Percentiles rank a stretch among this genome's conserved stretches.
phyloP scores from a whole-genome alignment of 2,797 vertebrate genomes.

The Paguma larvata region DNA sequence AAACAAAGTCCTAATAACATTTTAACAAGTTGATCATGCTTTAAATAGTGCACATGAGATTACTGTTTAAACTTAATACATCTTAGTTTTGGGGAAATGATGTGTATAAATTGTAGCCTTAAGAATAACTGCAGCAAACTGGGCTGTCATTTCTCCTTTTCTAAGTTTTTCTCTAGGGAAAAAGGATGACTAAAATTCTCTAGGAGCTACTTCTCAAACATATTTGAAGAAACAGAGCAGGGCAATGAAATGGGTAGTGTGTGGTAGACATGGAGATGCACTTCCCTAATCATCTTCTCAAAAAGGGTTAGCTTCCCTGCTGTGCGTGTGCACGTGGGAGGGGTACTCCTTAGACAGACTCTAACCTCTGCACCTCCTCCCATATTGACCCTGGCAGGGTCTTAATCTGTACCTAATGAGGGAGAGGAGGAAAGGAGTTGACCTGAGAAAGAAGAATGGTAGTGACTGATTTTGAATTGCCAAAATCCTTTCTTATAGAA shows the following conservation, averaged over 20 bases:
- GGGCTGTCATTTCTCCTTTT: not conserved
- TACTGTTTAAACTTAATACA: not conserved
- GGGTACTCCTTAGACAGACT: fast-evolving
- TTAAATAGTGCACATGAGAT: not conserved
- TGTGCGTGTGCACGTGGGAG: not conserved
- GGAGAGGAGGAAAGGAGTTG: not conserved
- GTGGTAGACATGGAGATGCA: not conserved
- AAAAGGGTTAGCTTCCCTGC: not conserved
- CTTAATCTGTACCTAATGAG: not conserved
- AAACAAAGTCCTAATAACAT: not conserved
- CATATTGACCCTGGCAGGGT: not conserved
- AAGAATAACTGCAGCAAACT: not conserved
- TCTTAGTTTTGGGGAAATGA: not conserved
- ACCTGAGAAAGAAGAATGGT: not conserved
- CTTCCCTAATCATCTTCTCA: not conserved
- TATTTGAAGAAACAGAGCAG: not conserved
- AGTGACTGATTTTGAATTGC: not conserved
- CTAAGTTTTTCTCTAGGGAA: not conserved
- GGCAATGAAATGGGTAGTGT: not conserved
- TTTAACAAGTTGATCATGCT: not conserved
- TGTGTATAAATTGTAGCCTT: not conserved
- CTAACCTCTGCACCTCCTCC: not conserved
- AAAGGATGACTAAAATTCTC: not conserved
- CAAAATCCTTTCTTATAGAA: not conserved
- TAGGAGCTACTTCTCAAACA: not conserved